Evolutionary conservation across 2,113 vertebrate genomes (phyloP).

Genomic region (Chaenocephalus aceratus): DNA sequence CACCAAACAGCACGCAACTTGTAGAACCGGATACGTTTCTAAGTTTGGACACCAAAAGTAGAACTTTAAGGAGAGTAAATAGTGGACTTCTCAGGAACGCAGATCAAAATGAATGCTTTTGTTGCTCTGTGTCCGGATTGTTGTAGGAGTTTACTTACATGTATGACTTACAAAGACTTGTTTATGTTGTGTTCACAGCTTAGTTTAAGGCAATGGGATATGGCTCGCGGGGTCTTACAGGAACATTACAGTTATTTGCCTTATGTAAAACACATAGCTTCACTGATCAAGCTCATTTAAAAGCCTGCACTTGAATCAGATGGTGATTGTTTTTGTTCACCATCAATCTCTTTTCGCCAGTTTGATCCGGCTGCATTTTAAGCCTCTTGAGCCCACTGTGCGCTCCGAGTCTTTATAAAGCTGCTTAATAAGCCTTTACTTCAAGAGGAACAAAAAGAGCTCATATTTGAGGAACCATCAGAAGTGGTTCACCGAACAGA

Average conservation of each 20-base stretch:
- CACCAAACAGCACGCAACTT: no score
- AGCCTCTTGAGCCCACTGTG: slow-evolving; percentile 14
- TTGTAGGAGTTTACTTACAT: no score
- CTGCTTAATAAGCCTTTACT: slow-evolving; percentile 38
- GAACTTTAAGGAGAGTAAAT: no score
- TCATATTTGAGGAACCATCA: slow-evolving; percentile 48
- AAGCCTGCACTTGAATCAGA: slow-evolving; percentile 14
- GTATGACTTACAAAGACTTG: no score
- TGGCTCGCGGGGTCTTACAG: neutral
- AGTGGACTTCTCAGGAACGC: no score
- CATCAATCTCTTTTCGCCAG: neutral
- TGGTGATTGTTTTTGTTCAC: neutral
- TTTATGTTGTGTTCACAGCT: no score
- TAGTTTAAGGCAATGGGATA: no score
- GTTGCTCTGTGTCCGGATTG: no score
- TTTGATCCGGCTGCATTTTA: slow-evolving; percentile 17
- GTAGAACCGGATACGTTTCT: no score
- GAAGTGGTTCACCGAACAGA: slow-evolving; percentile 59
- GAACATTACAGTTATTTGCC: neutral
- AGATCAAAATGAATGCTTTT: no score
- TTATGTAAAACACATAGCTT: neutral
- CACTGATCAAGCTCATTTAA: slow-evolving; percentile 1
- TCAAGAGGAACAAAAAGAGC: slow-evolving; percentile 30
- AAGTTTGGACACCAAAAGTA: no score
- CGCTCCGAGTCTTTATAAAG: slow-evolving; percentile 3